These are phyloP conservation scores for Drosophila kepulauana DNA, from an alignment of 1,140 invertebrate species.

Conservation along the genomic window DNA sequence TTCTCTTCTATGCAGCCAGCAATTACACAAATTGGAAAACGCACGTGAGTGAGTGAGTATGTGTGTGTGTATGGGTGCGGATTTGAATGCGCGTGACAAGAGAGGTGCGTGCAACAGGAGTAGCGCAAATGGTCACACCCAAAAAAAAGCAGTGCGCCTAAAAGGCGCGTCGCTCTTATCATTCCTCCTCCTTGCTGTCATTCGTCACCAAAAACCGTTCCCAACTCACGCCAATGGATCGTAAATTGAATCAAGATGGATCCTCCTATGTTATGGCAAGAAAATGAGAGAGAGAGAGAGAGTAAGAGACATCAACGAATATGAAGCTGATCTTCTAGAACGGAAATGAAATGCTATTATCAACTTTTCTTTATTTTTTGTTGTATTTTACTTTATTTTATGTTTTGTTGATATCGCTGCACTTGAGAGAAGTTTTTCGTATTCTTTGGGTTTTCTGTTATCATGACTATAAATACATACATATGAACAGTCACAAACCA, in stretches of 20 bases:
- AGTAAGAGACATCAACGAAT: slow-evolving; percentile 18
- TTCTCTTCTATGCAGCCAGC: slow-evolving; percentile 33
- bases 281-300: neutral
- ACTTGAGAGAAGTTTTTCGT: slow-evolving; percentile 3
- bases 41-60: slow-evolving; percentile 52
- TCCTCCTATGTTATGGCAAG: no score
- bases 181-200: neutral
- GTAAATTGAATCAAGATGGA: no score
- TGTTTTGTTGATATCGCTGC: slow-evolving; percentile 21
- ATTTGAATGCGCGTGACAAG: slow-evolving; percentile 39
- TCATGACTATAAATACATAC: slow-evolving; percentile 71
- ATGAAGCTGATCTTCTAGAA: slow-evolving; percentile 32
- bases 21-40: slow-evolving; percentile 76
- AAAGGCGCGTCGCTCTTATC: slow-evolving; percentile 20
- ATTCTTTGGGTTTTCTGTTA: slow-evolving; percentile 40
- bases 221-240: no score
- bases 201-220: slow-evolving; percentile 16
- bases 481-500: slow-evolving; percentile 49
- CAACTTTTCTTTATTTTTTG: neutral
- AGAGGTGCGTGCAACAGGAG: slow-evolving; percentile 49
- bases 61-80: slow-evolving; percentile 12
- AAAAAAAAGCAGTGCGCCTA: slow-evolving; percentile 6
- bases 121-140: slow-evolving; percentile 36
- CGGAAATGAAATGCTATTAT: slow-evolving; percentile 18
- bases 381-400: neutral